These are phyloP conservation scores for Elephantulus edwardii DNA, from an alignment of 2,113 vertebrate genomes.

Conservation along the genomic window DNA sequence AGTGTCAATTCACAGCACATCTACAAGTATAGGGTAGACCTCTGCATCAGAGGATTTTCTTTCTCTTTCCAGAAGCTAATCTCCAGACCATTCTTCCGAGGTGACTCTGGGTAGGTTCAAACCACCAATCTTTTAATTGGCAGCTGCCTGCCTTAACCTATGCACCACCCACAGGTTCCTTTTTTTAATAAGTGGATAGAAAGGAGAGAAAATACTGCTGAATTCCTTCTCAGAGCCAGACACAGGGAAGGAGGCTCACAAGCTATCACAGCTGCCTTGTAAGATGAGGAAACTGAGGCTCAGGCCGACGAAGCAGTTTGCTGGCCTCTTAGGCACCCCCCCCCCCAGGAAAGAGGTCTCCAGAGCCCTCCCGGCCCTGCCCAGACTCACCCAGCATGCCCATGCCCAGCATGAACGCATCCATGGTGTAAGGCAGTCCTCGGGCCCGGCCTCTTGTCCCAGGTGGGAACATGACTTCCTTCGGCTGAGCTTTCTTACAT, in stretches of 20 bases:
- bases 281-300: not conserved
- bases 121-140: not conserved
- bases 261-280: not conserved
- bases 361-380: not conserved
- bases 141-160: not conserved
- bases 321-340: not conserved
- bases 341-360: not conserved
- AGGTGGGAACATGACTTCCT: conserved; percentile 99
- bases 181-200: not conserved
- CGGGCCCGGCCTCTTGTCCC: conserved; percentile 95
- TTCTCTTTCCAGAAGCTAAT: not conserved
- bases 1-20: not conserved
- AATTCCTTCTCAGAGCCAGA: not conserved
- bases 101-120: not conserved
- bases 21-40: not conserved
- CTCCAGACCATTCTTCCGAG: not conserved
- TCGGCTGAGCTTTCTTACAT: conserved; percentile 99
- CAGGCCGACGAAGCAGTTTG: not conserved
- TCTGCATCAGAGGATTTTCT: not conserved
- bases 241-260: not conserved
- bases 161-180: not conserved
- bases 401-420: conserved; percentile 99
- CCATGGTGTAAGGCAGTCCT: conserved; percentile 97
- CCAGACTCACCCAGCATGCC: conserved; percentile 97
- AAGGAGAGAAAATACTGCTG: not conserved